Evolutionary conservation across 1,140 invertebrate genomes (phyloP).

Genomic region (Melanaphis sacchari): DNA sequence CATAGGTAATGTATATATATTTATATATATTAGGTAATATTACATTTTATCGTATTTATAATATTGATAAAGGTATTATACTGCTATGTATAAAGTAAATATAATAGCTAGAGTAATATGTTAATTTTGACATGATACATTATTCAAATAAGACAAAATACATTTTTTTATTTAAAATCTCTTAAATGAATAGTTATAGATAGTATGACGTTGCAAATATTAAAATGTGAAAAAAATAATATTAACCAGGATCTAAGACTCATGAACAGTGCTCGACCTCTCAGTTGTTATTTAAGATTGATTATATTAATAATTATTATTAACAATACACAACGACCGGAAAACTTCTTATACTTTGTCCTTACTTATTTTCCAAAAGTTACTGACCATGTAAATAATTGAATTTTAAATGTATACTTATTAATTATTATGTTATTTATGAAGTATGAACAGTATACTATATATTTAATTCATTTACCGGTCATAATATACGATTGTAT

Average conservation of each 20-base stretch:
- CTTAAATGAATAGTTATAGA: background rate
- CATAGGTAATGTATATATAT: background rate
- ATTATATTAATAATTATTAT: background rate
- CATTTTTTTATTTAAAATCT: background rate
- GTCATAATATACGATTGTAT: background rate
- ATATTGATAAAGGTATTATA: background rate
- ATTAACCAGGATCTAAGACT: background rate
- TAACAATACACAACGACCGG: slow-evolving; percentile 30
- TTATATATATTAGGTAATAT: background rate
- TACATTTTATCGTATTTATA: background rate
- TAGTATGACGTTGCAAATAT: background rate
- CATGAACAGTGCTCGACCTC: background rate
- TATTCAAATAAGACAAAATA: slow-evolving; percentile 14
- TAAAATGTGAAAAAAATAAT: background rate
- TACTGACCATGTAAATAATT: slow-evolving; percentile 48
- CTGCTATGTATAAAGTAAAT: background rate
- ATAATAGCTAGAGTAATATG: background rate
- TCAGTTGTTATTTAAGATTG: slow-evolving; percentile 11
- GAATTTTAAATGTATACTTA: background rate
- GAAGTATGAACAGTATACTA: background rate
- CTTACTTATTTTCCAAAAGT: background rate
- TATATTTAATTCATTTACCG: background rate
- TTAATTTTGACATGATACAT: background rate
- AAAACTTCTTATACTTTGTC: slow-evolving; percentile 13
- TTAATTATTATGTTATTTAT: background rate